Evolutionary conservation across 2,888 invertebrate genomes (phyloP).

Genomic region (Tyria jacobaeae): DNA sequence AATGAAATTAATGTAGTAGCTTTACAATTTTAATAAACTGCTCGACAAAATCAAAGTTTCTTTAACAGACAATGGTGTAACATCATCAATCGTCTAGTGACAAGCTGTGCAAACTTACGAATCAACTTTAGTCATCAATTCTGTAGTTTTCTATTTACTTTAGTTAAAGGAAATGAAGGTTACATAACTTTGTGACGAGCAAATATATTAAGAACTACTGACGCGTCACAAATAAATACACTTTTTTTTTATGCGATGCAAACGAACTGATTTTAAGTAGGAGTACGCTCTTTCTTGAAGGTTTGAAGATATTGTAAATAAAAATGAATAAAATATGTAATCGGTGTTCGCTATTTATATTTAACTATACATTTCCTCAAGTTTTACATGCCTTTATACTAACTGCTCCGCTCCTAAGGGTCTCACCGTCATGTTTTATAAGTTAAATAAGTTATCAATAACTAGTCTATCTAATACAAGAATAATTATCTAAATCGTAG

Average conservation of each 20-base stretch:
- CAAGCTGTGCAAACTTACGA: not conserved
- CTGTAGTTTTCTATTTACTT: slow-evolving; percentile 5
- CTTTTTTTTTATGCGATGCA: no score
- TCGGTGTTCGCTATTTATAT: no score
- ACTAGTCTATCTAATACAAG: no score
- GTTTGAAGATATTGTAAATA: no score
- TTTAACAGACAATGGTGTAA: slow-evolving; percentile 2
- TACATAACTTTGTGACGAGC: not conserved
- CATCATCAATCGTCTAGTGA: slow-evolving; percentile 17
- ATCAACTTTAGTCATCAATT: slow-evolving; percentile 13
- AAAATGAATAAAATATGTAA: not conserved
- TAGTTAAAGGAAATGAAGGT: not conserved
- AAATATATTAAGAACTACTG: not conserved
- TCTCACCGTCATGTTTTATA: no score
- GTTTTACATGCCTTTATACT: no score
- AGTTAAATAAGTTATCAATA: no score
- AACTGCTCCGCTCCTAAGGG: no score
- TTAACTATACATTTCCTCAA: no score
- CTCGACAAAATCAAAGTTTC: not conserved
- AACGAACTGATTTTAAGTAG: no score
- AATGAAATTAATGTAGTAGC: not conserved
- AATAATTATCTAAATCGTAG: no score
- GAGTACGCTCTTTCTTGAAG: no score
- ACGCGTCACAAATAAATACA: not conserved
- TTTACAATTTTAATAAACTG: not conserved